Percentiles rank a stretch among this genome's conserved stretches.
Evolutionary conservation across 2,888 invertebrate genomes (phyloP).

Genomic region (Cryptops parisi): DNA sequence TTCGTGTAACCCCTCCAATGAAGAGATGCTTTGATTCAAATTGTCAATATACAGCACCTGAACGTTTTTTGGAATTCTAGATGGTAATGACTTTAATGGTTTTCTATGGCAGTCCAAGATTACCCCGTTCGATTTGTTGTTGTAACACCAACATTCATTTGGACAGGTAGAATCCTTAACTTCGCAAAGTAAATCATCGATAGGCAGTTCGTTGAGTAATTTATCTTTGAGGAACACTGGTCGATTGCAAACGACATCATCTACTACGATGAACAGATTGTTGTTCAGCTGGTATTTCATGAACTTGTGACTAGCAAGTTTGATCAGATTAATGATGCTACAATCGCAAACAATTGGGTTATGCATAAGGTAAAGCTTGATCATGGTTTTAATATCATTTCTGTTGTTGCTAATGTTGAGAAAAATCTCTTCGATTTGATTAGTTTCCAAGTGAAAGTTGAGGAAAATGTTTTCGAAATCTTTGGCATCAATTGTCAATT

Average conservation of each 20-base stretch:
- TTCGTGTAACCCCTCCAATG: neutral
- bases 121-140: neutral
- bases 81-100: neutral
- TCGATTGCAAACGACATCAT: neutral
- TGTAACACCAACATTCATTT: slow-evolving; percentile 2
- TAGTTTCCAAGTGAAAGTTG: neutral
- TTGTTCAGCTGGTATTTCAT: neutral
- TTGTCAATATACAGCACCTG: neutral
- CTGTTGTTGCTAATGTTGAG: neutral
- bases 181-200: slow-evolving; percentile 3
- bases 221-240: slow-evolving; percentile 1
- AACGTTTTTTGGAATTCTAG: neutral
- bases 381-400: neutral
- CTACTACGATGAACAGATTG: neutral
- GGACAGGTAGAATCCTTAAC: neutral
- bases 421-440: neutral
- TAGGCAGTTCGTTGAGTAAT: neutral
- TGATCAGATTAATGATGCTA: slow-evolving; percentile 14
- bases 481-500: neutral
- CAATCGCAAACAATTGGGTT: slow-evolving; percentile 19
- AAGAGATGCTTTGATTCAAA: neutral
- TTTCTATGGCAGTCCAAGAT: neutral
- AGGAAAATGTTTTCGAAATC: neutral
- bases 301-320: neutral
- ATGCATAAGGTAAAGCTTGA: slow-evolving; percentile 2